Evolutionary conservation across 2,888 invertebrate species (phyloP), one percentile per base, ranked within the genome.

Genomic region (Gandaritis pyraliata): DNA sequence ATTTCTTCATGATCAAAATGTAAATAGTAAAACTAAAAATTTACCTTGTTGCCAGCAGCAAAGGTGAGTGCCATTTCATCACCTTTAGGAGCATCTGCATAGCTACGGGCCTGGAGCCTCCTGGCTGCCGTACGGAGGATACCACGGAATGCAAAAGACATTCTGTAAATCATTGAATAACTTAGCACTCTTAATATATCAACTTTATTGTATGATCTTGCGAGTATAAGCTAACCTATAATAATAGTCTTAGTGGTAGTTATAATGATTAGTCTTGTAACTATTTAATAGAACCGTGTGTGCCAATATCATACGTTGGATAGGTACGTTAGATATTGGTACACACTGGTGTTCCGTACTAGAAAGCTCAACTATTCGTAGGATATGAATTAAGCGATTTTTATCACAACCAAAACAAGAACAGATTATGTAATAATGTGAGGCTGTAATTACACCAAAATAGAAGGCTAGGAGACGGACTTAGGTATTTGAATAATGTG

Each of bases 31-130:
- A 45, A 30, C 30, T 13, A 30, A n/a, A 47, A 47, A 13, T 23
- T 23, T 54, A 97, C 97, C 93, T 96, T 96, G 84, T 97, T 97
- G 58, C 97, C 97, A 73, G 97, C 96, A 74, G 97, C 97, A 85
- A 98, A 96, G 54, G 97, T 98, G 72, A 98, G 96, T 70, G 95
- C 95, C 97, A 98, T 97, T 86, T 97, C 95, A 69, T 86, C 90
- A 29, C 85, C 89, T 74, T 84, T 88, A 39, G 85, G 72, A 48
- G 81, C 82, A 68, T 95, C 96, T 45, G 97, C 96, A 83, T 95
- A 97, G 58, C 93, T 94, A 71, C 96, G 94, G 56, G 92, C 83
- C 79, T 94, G 93, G 56, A 93, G 73, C 77, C 91, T 81, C 72
- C 90, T 87, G 56, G 82, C 80, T 64, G 82, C 81, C 71, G 83